Percentiles rank a stretch among this genome's conserved stretches.
Evolutionary conservation across 2,888 invertebrate genomes (phyloP).

Genomic region (Conops quadrifasciatus): DNA sequence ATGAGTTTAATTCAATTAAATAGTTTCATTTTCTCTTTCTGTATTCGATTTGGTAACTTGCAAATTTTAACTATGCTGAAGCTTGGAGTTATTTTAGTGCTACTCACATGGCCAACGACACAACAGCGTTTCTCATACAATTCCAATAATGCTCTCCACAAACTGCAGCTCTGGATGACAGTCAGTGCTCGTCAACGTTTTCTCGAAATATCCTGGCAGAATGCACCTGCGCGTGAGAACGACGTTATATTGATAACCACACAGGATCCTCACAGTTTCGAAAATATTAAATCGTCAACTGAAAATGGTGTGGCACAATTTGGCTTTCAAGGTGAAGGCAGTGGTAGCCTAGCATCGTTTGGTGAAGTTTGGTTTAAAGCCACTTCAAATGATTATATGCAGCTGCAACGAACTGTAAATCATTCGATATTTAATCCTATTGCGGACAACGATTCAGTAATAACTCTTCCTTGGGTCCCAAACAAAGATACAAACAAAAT

Average conservation of each 20-base stretch:
- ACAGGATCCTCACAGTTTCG: slow-evolving; percentile 56
- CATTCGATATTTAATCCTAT: slow-evolving; percentile 34
- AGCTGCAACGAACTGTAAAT: not conserved
- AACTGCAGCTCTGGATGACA: slow-evolving; percentile 57
- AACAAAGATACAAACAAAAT: slow-evolving; percentile 55
- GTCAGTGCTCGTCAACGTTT: slow-evolving; percentile 60
- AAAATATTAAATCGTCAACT: slow-evolving; percentile 47
- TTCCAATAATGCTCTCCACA: slow-evolving; percentile 29
- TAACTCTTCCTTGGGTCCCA: slow-evolving; percentile 53
- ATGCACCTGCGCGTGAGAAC: slow-evolving; percentile 53
- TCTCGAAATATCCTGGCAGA: slow-evolving; percentile 62
- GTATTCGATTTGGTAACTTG: too few relatives aligned
- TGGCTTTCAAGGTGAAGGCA: slow-evolving; percentile 33
- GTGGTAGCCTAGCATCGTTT: not conserved
- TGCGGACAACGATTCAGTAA: not conserved
- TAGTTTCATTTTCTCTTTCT: too few relatives aligned
- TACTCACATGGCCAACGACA: too few relatives aligned
- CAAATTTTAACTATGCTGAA: too few relatives aligned
- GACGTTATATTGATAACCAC: slow-evolving; percentile 59
- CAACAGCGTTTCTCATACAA: too few relatives aligned
- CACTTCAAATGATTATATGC: too few relatives aligned
- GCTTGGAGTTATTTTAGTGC: too few relatives aligned
- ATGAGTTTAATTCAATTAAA: too few relatives aligned
- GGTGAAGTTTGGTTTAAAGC: too few relatives aligned
- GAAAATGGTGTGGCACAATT: slow-evolving; percentile 52